phyloP scores from a whole-genome alignment of 2,888 invertebrate genomes.

The Polylopha cassiicola region DNA sequence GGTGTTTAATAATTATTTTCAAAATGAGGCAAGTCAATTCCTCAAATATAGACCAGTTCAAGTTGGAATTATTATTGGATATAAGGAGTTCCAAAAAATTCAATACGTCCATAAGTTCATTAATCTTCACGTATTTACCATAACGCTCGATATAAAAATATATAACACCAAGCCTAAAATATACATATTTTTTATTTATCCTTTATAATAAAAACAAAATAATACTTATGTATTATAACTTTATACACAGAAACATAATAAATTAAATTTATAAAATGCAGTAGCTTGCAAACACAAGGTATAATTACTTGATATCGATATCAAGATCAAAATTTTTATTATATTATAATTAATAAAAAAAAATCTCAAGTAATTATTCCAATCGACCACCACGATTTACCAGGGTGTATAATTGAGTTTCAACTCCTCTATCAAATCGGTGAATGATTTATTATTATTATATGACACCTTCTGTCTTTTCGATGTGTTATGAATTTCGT shows the following conservation, averaged over 20 bases:
- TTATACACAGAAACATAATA: too few species aligned
- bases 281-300: too few species aligned
- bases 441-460: conserved; percentile 52
- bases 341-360: conserved; percentile 3
- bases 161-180: conserved; percentile 57
- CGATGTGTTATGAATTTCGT: conserved; percentile 33
- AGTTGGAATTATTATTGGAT: conserved; percentile 33
- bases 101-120: conserved; percentile 44
- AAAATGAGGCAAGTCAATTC: conserved; percentile 40
- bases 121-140: conserved; percentile 32
- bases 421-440: conserved; percentile 54
- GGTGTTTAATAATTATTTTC: conserved; percentile 26
- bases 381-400: conserved; percentile 35
- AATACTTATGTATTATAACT: too few species aligned
- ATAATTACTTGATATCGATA: background rate
- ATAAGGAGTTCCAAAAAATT: conserved; percentile 43
- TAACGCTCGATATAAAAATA: conserved; percentile 49
- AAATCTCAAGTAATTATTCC: conserved; percentile 1
- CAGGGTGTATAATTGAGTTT: conserved; percentile 54
- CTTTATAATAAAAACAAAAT: background rate
- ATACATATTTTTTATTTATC: background rate
- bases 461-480: conserved; percentile 48
- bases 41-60: conserved; percentile 46
- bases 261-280: too few species aligned
- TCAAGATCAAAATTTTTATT: conserved; percentile 5